phyloP scores from a whole-genome alignment of 35 echinoderm and acorn worm species.

The Acanthaster planci region DNA sequence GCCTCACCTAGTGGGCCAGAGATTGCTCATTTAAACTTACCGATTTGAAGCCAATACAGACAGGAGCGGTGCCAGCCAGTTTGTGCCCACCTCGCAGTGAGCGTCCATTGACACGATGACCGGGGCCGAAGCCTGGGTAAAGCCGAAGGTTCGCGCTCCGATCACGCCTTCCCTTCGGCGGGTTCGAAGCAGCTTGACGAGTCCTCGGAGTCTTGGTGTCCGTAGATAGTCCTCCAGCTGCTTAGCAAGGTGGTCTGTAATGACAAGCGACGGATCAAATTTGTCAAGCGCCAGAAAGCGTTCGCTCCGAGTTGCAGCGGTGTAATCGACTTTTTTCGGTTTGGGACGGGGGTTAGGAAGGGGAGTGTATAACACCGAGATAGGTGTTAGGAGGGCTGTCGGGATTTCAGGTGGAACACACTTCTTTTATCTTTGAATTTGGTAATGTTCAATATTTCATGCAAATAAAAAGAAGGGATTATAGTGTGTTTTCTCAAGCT shows the following conservation, averaged over 20 bases:
- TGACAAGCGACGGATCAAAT: not conserved
- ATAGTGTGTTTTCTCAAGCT: too few species aligned
- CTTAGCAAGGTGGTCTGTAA: constrained; percentile 42
- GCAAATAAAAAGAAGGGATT: too few species aligned
- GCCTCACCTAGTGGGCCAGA: not conserved
- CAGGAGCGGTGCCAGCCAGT: constrained; percentile 82
- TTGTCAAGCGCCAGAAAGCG: not conserved
- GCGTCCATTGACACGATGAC: constrained; percentile 81
- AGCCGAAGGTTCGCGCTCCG: constrained; percentile 53
- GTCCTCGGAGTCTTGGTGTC: constrained; percentile 9
- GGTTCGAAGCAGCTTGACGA: constrained; percentile 55
- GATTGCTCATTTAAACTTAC: constrained; percentile 6
- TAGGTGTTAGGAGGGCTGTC: too few species aligned
- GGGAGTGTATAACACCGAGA: not conserved
- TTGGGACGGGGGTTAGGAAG: not conserved
- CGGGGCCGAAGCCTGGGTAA: constrained; percentile 45
- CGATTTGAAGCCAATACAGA: constrained; percentile 44
- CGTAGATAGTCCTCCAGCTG: constrained; percentile 56
- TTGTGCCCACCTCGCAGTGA: constrained; percentile 73
- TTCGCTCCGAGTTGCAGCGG: not conserved
- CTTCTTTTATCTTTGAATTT: too few species aligned
- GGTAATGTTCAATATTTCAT: too few species aligned
- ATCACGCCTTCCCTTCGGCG: constrained; percentile 57
- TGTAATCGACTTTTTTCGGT: not conserved
- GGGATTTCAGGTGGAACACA: too few species aligned